Conservation (phyloP, 2,888 invertebrate species). For the Sialis lutaria region DNA sequence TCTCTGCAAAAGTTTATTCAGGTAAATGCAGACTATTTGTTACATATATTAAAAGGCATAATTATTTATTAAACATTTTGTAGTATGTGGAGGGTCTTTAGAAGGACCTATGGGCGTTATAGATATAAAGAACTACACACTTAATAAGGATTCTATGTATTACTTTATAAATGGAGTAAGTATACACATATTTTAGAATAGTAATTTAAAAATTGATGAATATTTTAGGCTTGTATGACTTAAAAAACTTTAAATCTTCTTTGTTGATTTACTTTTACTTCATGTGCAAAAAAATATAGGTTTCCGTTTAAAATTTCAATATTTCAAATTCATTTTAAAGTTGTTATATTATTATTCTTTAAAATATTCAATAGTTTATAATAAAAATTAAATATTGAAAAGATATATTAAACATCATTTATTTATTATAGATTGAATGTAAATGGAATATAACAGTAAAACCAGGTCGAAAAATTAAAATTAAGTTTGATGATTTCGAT, state of each 20-base stretch:
- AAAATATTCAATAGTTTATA: too few relatives aligned
- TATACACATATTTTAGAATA: neutral
- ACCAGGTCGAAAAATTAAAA: conserved; percentile 49
- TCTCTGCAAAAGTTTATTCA: conserved; percentile 34
- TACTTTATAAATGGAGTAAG: neutral
- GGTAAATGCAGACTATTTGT: conserved; percentile 19
- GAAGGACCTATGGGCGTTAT: conserved; percentile 8
- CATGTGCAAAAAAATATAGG: conserved; percentile 33
- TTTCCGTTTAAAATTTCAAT: conserved; percentile 20
- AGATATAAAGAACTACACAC: conserved; percentile 2
- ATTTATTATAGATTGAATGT: conserved; percentile 27
- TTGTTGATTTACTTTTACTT: too few relatives aligned
- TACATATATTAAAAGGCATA: neutral
- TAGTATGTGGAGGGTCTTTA: conserved; percentile 11
- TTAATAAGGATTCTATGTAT: too few relatives aligned
- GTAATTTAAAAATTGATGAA: too few relatives aligned
- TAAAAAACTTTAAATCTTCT: too few relatives aligned
- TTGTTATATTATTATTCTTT: too few relatives aligned
- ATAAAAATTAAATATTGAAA: too few relatives aligned
- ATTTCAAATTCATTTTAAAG: too few relatives aligned
- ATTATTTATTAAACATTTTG: conserved; percentile 5
- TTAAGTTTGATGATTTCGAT: conserved; percentile 42
- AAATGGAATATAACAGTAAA: conserved; percentile 59
- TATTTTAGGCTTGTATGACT: neutral
- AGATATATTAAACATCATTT: neutral